Evolutionary conservation across 64 coral and sea anemone genomes (phyloP), one percentile per base, ranked within the genome.

Genomic region (Stylophora pistillata): DNA sequence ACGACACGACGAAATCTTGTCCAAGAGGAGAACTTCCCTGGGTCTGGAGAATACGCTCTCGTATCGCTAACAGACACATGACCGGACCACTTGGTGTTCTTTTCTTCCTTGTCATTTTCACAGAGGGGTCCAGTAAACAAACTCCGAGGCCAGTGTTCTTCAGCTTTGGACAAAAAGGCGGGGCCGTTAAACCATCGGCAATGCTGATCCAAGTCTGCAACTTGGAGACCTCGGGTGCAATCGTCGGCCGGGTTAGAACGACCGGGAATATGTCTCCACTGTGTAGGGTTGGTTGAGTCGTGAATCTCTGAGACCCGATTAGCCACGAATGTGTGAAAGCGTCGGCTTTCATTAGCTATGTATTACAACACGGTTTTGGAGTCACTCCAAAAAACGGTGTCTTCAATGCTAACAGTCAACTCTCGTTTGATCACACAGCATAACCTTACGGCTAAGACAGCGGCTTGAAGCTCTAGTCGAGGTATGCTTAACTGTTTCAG

Each of bases 391-490:
- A 63, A 63, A 21, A 63, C 60, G 23, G 60, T 63, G 5, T 63
- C 23, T 2, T 15, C 17, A 5, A 17, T 63, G 60, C 16, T 5
- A 20, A 5, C 5, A 57, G 73, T 86, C 13, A 92, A 58, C 73
- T 92, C 74, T 25, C 13, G 32, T 62, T 92, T 92, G 30, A 86
- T 28, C 16, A 59, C 68, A n/a, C 65, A 71, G 21, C 30, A 73
- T 18, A 92, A 41, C 21, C 64, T 76, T 47, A 71, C 66, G 32
- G 90, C 85, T 53, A 92, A 54, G 13, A 78, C 47, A 23, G 90
- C 90, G 15, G 84, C 85, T 69, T 86, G 74, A 30, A 92, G 90
- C 81, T 91, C 89, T 27, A 78, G n/a, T n/a, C n/a, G n/a, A n/a
- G n/a, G n/a, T n/a, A n/a, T n/a, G n/a, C n/a, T n/a, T n/a, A n/a